Percentiles rank a stretch among this genome's conserved stretches.
Evolutionary conservation across 2,888 invertebrate genomes (phyloP).

Genomic region (Deroplatys truncata): DNA sequence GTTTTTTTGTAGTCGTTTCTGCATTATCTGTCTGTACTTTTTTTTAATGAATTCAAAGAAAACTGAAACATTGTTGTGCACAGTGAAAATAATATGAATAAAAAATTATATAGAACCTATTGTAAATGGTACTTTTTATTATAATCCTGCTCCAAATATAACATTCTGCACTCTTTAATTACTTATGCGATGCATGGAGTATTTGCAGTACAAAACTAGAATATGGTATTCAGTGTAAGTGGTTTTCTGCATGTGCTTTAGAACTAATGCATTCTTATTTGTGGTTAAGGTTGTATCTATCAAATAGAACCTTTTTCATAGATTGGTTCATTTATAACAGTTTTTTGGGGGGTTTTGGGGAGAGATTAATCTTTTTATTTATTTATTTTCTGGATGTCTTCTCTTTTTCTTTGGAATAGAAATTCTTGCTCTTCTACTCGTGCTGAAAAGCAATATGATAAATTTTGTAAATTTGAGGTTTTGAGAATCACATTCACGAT

Average conservation of each 20-base stretch:
- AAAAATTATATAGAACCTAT: conserved; percentile 33
- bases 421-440: no score
- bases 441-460: no score
- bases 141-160: conserved; percentile 28
- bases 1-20: conserved; percentile 29
- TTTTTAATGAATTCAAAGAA: conserved; percentile 31
- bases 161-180: conserved; percentile 32
- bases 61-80: conserved; percentile 31
- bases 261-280: not conserved
- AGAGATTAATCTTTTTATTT: no score
- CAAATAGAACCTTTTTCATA: not conserved
- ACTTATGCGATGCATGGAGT: not conserved
- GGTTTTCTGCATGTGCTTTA: not conserved
- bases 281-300: not conserved
- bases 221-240: not conserved
- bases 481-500: no score
- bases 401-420: no score
- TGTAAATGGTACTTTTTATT: conserved; percentile 28
- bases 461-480: no score
- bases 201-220: not conserved
- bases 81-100: conserved; percentile 33
- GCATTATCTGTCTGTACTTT: conserved; percentile 31
- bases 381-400: no score
- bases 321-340: not conserved
- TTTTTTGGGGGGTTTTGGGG: no score